Percentiles rank a stretch among this genome's conserved stretches.
Conservation (phyloP, 2,888 invertebrate species). For the Stenichneumon culpator region DNA sequence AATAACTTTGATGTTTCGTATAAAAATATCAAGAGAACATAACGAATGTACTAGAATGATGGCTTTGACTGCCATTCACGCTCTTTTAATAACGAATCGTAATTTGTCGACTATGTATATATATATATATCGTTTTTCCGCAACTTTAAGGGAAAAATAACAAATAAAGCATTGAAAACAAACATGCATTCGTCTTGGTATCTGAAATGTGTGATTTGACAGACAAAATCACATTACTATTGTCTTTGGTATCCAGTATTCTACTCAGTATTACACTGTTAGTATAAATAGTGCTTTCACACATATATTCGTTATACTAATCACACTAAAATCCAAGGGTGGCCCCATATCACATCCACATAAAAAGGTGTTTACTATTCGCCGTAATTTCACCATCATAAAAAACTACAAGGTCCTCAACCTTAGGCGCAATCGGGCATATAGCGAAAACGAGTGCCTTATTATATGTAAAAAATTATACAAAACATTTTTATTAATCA, state of each 20-base stretch:
- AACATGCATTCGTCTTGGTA: constrained; percentile 22
- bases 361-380: constrained; percentile 46
- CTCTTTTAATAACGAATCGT: constrained; percentile 33
- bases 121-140: constrained; percentile 19
- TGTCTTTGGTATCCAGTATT: constrained; percentile 79
- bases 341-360: constrained; percentile 53
- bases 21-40: constrained; percentile 58
- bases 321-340: constrained; percentile 71
- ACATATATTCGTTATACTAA: constrained; percentile 72
- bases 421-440: background rate
- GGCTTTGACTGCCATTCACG: constrained; percentile 46
- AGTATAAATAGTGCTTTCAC: constrained; percentile 75
- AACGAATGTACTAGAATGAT: constrained; percentile 36
- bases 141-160: constrained; percentile 25
- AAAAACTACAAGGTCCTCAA: constrained; percentile 12
- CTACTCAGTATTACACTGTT: constrained; percentile 75
- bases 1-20: constrained; percentile 41
- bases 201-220: constrained; percentile 56
- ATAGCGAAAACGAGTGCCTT: too few relatives aligned
- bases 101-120: constrained; percentile 38
- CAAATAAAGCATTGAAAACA: constrained; percentile 37
- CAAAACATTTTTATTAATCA: background rate
- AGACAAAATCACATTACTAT: constrained; percentile 55
- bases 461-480: background rate
- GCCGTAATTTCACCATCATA: constrained; percentile 37